Evolutionary conservation across 2,797 vertebrate genomes (phyloP), one percentile per base, ranked within the genome.

Genomic region (Brotula barbata): DNA sequence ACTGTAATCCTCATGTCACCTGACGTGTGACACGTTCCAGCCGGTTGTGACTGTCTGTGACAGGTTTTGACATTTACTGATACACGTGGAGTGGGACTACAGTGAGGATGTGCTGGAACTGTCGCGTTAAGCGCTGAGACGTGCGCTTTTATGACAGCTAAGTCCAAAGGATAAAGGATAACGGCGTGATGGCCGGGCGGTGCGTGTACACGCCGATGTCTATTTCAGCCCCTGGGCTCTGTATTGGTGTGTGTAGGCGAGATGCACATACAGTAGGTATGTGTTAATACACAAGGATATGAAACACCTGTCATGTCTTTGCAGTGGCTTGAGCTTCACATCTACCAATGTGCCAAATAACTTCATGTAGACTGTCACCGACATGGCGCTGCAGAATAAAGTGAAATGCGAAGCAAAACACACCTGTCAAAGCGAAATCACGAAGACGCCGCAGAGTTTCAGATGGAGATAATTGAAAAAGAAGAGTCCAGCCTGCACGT

Each of bases 301-400:
- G 54, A 84, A 73, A 83, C 80, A 76, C 76, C 79, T 84, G 84
- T 77, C 85, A 84, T 64, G 72, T 80, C 43, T 69, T 53, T 58
- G 55, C 42, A 6, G 28, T 22, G 56, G 52, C 7, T 45, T 57
- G 19, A 70, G 66, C 62, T 25, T 44, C 39, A 17, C 48, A 60
- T 59, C 63, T 22, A 41, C 33, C 61, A 61, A 46, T 23, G 55
- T 62, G 68, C 45, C 67, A 64, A 42, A 66, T 66, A 68, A 44
- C 52, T 58, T 58, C 42, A 54, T 68, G 77, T 71, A 58, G 58
- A 40, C 70, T 71, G 72, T 64, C 79, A 68, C 17, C 57, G 21
- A 62, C 54, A 48, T 40, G 47, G 44, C 54, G 68, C 57, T 48
- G 51, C 43, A 51, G 28, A 66, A 51, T 56, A 21, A 54, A 64